Base-by-base conservation (phyloP, 2,888 invertebrate species). In the Aphidius colemani region DNA sequence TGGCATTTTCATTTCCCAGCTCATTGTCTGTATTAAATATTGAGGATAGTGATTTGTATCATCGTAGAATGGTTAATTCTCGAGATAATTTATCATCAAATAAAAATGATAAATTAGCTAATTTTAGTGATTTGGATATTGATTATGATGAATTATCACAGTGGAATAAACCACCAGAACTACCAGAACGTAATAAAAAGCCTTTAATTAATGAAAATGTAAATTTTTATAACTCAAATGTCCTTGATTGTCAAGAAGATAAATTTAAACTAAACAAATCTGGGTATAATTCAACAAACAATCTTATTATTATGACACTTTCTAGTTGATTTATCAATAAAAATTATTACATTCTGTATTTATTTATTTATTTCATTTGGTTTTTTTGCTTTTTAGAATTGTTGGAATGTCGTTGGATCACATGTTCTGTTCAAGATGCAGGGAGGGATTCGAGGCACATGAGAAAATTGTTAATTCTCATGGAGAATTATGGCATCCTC, bases 381-480 rank as follows among this genome's bases (percentile, higher is more conserved):
- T 18, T 18, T 67, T 66, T 58, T 64, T 46, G 72, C 69, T 61
- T 76, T 86, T 84, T 71, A 81, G 87, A 70, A 84, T 85, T 70
- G 82, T 83, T 71, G 84, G 82, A 69, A 94, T 95, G 94, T 93
- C 95, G 70, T 84, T 96, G 83, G 94, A 93, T 79, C 93, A 92
- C 78, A 96, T 96, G 92, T 90, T 91, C 79, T 98, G 98, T 85
- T 92, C 94, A 78, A 93, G 97, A 64, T 99, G 99, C 84, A 90
- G 93, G 67, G 97, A 98, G 78, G 96, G 96, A 6, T 99, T 99
- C 84, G 95, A 95, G 76, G 88, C 95, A 18, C 93, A 96, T 80
- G 98, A 99, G 83, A 97, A 98, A 84, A 98, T 99, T 80, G 97
- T 99, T 64, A 99, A 99, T 84, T 96, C 98, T 0, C 95, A 95